Conservation (phyloP, 2,888 invertebrate species). For the Odontocolon sp. region DNA sequence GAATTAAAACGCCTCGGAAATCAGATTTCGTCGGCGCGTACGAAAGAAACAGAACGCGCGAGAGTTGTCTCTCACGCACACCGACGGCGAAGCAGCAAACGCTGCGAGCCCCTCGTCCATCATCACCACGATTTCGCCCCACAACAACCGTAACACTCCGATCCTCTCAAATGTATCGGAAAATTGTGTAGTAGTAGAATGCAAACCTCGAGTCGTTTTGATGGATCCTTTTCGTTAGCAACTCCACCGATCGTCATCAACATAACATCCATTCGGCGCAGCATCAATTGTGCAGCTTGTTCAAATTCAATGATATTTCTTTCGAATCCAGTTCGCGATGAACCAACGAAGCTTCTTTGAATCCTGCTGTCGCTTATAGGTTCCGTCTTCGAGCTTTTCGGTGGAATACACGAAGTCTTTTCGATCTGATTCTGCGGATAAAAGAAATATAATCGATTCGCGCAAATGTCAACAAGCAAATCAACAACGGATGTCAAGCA, state of each 20-base stretch:
- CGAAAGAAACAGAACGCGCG: too few relatives aligned
- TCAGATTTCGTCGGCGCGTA: too few relatives aligned
- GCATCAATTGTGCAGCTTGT: conserved; percentile 81
- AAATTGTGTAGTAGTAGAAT: too few relatives aligned
- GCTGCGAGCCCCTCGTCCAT: too few relatives aligned
- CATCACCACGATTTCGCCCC: too few relatives aligned
- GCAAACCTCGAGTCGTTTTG: conserved; percentile 83
- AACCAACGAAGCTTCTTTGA: conserved; percentile 66
- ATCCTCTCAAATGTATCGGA: too few relatives aligned
- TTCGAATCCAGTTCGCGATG: conserved; percentile 78
- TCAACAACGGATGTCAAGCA: neutral
- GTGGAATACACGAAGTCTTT: conserved; percentile 38
- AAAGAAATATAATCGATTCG: neutral
- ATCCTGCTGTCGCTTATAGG: conserved; percentile 55
- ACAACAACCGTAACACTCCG: too few relatives aligned
- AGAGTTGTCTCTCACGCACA: too few relatives aligned
- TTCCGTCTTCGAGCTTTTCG: too few relatives aligned
- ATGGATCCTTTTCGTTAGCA: conserved; percentile 84
- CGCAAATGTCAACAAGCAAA: neutral
- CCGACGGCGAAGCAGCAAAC: too few relatives aligned
- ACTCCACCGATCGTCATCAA: conserved; percentile 84
- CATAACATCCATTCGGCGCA: conserved; percentile 84
- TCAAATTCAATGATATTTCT: conserved; percentile 81
- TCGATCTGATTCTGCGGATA: conserved; percentile 50
- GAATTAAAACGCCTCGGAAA: too few relatives aligned